A percentile compares a stretch with the other conserved stretches of the same genome.
These are phyloP conservation scores for Lycia hirtaria DNA, from an alignment of 2,888 invertebrate species.

Conservation along the genomic window DNA sequence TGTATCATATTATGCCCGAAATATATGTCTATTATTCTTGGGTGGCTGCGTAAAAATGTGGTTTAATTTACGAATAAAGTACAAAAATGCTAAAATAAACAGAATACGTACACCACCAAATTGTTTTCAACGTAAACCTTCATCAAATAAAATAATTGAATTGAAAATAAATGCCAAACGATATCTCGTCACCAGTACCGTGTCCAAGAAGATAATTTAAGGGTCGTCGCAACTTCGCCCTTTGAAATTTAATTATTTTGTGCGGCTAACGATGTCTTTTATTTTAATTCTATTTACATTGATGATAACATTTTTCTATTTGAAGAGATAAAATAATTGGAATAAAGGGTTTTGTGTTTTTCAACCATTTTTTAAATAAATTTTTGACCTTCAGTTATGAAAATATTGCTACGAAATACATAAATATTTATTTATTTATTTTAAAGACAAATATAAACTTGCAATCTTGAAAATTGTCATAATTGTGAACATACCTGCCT, in stretches of 20 bases:
- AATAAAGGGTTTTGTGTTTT: not conserved
- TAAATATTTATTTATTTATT: too few species aligned
- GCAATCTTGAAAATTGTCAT: too few species aligned
- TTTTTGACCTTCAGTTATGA: too few species aligned
- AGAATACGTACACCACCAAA: not conserved
- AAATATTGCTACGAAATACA: too few species aligned
- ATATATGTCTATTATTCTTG: too few species aligned
- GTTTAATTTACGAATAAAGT: too few species aligned
- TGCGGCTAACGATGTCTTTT: conserved; percentile 25
- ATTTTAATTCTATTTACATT: conserved; percentile 21
- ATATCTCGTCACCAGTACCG: not conserved
- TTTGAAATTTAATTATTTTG: conserved; percentile 21
- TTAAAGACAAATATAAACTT: too few species aligned
- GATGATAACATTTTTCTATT: conserved; percentile 31
- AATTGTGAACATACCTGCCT: too few species aligned
- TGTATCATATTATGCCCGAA: too few species aligned
- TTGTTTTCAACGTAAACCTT: not conserved
- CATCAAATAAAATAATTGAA: not conserved
- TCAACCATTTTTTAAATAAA: too few species aligned
- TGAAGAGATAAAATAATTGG: not conserved
- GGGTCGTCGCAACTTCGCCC: conserved; percentile 13
- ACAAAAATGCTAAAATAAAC: too few species aligned
- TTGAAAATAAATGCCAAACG: not conserved
- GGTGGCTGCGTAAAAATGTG: too few species aligned
- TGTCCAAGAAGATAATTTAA: conserved; percentile 16